These are phyloP conservation scores for Zophobas morio DNA, from an alignment of 1,140 invertebrate species.

Conservation along the genomic window DNA sequence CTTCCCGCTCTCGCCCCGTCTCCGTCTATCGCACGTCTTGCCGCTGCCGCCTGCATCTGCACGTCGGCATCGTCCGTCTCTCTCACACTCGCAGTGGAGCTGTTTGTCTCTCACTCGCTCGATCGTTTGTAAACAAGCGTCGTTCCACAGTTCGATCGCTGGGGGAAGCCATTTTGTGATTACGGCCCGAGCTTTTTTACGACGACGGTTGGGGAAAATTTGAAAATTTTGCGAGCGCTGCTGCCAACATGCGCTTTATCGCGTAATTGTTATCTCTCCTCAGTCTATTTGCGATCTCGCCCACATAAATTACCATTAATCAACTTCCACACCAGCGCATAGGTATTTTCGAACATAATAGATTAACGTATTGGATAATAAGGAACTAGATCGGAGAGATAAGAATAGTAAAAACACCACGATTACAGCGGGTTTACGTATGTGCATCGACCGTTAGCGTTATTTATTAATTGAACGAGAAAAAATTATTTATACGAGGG, in stretches of 20 bases:
- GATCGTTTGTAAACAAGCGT: conserved; percentile 42
- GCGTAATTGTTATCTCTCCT: neutral
- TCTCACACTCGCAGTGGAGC: neutral
- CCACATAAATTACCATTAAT: neutral
- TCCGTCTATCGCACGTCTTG: conserved; percentile 15
- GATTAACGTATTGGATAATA: neutral
- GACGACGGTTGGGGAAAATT: neutral
- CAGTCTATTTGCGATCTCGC: neutral
- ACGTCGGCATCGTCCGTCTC: conserved; percentile 6
- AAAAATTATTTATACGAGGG: conserved; percentile 9
- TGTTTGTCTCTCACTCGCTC: neutral
- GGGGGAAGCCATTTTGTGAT: conserved; percentile 46
- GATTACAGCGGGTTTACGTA: neutral
- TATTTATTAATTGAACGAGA: neutral
- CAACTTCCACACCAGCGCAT: neutral
- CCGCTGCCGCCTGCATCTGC: neutral
- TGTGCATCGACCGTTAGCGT: neutral
- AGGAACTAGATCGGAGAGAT: neutral
- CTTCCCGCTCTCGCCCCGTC: neutral
- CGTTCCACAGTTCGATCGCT: conserved; percentile 37
- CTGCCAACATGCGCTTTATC: neutral
- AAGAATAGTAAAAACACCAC: neutral
- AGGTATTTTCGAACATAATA: neutral
- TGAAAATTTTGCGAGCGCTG: neutral
- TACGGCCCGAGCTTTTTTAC: conserved; percentile 31